A percentile compares a stretch with the other conserved stretches of the same genome.
These are phyloP conservation scores for Euschistus heros DNA, from an alignment of 1,140 invertebrate genomes.

Conservation along the genomic window DNA sequence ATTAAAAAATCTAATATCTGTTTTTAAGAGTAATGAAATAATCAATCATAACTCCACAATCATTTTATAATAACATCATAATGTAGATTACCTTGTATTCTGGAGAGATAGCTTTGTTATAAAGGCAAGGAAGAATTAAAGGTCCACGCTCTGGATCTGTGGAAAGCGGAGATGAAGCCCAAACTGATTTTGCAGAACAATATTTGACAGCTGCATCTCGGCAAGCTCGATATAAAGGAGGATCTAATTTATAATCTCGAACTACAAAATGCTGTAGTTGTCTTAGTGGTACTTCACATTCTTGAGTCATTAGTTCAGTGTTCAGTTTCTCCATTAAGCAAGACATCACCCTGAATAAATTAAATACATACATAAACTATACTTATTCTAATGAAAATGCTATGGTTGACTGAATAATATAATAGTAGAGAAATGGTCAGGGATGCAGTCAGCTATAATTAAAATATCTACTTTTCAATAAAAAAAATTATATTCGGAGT, in stretches of 20 bases:
- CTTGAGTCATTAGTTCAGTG: slow-evolving; percentile 68
- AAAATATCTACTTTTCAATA: too few species aligned
- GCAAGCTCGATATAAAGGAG: slow-evolving; percentile 77
- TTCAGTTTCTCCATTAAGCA: slow-evolving; percentile 90
- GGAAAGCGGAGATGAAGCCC: slow-evolving; percentile 49
- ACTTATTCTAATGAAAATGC: too few species aligned
- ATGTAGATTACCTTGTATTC: slow-evolving; percentile 1
- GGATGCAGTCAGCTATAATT: too few species aligned
- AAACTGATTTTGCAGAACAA: slow-evolving; percentile 69
- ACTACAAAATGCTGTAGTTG: slow-evolving; percentile 97
- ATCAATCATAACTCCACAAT: too few species aligned
- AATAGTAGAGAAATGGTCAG: too few species aligned
- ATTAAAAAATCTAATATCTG: too few species aligned
- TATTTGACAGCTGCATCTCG: slow-evolving; percentile 70
- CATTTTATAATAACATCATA: too few species aligned
- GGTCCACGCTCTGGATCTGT: slow-evolving; percentile 56
- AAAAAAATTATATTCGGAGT: too few species aligned
- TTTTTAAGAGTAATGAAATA: too few species aligned
- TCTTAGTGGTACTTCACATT: slow-evolving; percentile 81
- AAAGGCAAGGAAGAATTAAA: slow-evolving; percentile 84
- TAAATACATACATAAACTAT: too few species aligned
- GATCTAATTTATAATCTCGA: slow-evolving; percentile 87
- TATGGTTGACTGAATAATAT: too few species aligned
- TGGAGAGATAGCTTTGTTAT: slow-evolving; percentile 44
- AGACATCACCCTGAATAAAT: slow-evolving; percentile 62